Percentiles rank a stretch among this genome's conserved stretches.
These are phyloP conservation scores for Acropora tenuis DNA, from an alignment of 64 coral and sea anemone species.

Conservation along the genomic window DNA sequence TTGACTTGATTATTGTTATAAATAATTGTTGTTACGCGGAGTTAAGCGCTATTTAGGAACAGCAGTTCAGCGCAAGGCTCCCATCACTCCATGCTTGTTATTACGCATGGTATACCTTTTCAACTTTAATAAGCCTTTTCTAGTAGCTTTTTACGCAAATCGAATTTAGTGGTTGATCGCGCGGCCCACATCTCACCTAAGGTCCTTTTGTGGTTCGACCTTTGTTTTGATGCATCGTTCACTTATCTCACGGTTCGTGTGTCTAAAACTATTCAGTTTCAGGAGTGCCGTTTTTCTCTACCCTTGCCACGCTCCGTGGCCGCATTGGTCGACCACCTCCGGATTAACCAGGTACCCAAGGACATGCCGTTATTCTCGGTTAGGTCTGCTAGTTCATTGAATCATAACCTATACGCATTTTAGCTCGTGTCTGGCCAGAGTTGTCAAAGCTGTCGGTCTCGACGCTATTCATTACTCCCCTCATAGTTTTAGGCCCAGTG, in stretches of 20 bases:
- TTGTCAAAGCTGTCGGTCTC: conserved; percentile 2
- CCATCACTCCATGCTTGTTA: conserved; percentile 8
- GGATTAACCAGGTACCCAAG: not conserved
- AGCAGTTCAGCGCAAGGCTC: not conserved
- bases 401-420: not conserved
- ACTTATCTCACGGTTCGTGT: conserved; percentile 3
- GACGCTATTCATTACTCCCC: not conserved
- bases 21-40: not conserved
- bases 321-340: not conserved
- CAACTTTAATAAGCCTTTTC: conserved; percentile 13
- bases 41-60: conserved; percentile 9
- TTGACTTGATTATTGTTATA: not conserved
- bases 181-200: not conserved
- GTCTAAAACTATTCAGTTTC: conserved; percentile 49
- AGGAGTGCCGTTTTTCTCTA: not conserved
- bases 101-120: not conserved
- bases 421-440: not conserved
- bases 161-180: not conserved
- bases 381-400: not conserved
- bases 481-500: conserved; percentile 22
- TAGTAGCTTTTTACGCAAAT: conserved; percentile 12
- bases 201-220: not conserved
- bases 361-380: not conserved
- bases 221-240: not conserved
- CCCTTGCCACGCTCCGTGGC: not conserved